Evolutionary conservation across 2,113 vertebrate genomes (phyloP), one percentile per base, ranked within the genome.

Genomic region (Brachyhypopomus gauderio): DNA sequence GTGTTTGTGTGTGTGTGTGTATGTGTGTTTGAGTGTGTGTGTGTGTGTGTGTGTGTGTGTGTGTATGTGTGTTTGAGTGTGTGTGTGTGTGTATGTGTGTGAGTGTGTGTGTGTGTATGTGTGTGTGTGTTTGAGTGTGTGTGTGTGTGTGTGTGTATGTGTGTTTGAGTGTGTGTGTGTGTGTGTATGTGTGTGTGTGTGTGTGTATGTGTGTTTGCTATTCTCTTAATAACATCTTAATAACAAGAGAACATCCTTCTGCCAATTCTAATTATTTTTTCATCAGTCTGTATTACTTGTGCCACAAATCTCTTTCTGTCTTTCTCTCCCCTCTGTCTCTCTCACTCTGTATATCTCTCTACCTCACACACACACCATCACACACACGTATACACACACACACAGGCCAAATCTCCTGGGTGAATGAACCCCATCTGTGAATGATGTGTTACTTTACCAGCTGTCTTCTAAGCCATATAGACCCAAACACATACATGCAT

Each of bases 381-480:
- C 76, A 69, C 64, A 78, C 27, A 69, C 63, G 56, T 14, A 67
- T 20, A 69, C 69, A 41, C 66, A 69, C 34, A 70, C 36, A 41
- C 66, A 70, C 16, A 22, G 20, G 22, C 17, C 64, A 70, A 20
- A 41, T 22, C 77, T 79, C 77, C 59, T 62, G 78, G 78, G 58
- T 52, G 69, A 80, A 16, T 41, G 69, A 72, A n/a, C 11, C 41
- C 58, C 78, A 80, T 80, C 78, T 80, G 69, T 58, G 48, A 72
- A 79, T 38, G 27, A 22, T 70, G 71, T 80, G 69, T 48, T 80
- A 45, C 38, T 63, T 73, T 80, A 63, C 58, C 70, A 72, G 78
- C 78, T 80, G 78, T 73, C 41, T 55, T 25, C 6, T 70, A 70
- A 41, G 34, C 11, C 34, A 5, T 27, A 48, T 17, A 48, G 17